Evolutionary conservation across 2,113 vertebrate genomes (phyloP).

Genomic region (Galbula dea): DNA sequence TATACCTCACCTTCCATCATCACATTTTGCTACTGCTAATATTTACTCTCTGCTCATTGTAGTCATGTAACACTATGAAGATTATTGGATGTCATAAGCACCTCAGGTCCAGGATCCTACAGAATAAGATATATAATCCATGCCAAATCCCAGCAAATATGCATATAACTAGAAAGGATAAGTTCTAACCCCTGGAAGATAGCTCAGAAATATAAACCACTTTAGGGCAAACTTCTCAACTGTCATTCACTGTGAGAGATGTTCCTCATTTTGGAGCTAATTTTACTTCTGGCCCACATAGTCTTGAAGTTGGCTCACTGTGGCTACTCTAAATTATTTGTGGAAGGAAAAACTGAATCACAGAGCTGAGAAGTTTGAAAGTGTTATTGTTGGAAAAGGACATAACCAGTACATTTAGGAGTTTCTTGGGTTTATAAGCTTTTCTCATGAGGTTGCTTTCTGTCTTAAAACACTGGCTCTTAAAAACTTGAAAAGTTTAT

Average conservation of each 20-base stretch:
- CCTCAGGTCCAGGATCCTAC: not conserved
- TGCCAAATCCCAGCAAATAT: not conserved
- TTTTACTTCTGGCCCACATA: not conserved
- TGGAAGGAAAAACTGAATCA: not conserved
- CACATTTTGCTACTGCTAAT: not conserved
- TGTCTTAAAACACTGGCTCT: not conserved
- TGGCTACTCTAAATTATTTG: not conserved
- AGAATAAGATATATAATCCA: not conserved
- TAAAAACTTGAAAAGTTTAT: not conserved
- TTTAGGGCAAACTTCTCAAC: not conserved
- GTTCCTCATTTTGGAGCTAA: not conserved
- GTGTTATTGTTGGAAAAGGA: not conserved
- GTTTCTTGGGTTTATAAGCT: not conserved
- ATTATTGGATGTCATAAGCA: not conserved
- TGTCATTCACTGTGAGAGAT: not conserved
- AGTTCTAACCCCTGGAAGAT: not conserved
- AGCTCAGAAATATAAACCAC: not conserved
- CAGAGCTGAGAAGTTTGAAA: not conserved
- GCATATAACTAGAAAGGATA: not conserved
- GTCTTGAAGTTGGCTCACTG: not conserved
- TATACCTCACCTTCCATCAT: not conserved
- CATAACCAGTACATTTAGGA: not conserved
- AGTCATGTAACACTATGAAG: fast-evolving
- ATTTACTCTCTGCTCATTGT: not conserved
- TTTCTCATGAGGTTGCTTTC: not conserved